Percentiles rank a stretch among this genome's conserved stretches.
Conservation (phyloP, 2,888 invertebrate genomes). For the Lasioglossum morio region DNA sequence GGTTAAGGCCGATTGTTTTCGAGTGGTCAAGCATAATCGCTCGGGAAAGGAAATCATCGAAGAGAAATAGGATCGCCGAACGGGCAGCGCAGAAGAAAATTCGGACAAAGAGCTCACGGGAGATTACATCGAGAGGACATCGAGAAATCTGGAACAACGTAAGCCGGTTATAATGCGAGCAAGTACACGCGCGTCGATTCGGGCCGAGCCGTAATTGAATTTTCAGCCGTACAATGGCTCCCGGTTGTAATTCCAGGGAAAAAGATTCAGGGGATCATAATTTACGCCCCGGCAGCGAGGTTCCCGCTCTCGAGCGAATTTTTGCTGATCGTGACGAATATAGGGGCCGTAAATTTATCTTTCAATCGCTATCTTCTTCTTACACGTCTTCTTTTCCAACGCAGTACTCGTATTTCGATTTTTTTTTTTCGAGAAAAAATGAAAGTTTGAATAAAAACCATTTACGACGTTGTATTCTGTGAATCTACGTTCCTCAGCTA, state of each 20-base stretch:
- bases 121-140: constrained; percentile 16
- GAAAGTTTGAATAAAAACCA: neutral
- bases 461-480: neutral
- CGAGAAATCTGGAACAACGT: constrained; percentile 27
- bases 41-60: neutral
- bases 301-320: neutral
- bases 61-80: neutral
- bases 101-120: neutral
- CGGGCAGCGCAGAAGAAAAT: constrained; percentile 3
- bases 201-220: constrained; percentile 25
- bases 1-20: neutral
- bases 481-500: no score
- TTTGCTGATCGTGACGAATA: neutral
- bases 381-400: neutral
- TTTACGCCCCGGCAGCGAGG: neutral
- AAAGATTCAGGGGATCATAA: neutral
- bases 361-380: neutral
- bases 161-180: constrained; percentile 27
- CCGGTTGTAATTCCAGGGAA: constrained; percentile 9
- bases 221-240: constrained; percentile 24
- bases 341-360: neutral
- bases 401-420: neutral
- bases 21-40: neutral
- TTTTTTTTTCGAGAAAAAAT: neutral
- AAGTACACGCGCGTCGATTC: constrained; percentile 24